Evolutionary conservation across 2,888 invertebrate genomes (phyloP), one percentile per base, ranked within the genome.

Genomic region (Lepidonotus clava): DNA sequence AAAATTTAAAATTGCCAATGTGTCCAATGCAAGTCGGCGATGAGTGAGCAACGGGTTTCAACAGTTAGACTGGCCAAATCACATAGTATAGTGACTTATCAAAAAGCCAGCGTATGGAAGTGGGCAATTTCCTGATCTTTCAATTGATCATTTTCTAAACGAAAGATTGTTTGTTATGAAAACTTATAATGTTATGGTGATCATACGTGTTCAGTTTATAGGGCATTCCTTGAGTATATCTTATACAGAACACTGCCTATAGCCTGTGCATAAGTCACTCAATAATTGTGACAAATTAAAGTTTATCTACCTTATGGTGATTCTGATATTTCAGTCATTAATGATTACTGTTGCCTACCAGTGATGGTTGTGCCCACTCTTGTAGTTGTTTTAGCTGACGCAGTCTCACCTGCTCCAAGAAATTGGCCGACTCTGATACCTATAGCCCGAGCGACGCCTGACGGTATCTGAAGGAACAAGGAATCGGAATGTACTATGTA

Each of bases 391-490:
- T 83, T 86, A 2, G 89, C 89, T 53, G 41, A 41, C n/a, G 66
- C n/a, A 11, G 86, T 71, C 40, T 89, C 67, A 28, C 88, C 88
- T 0, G 88, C 87, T 1, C 89, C 89, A 14, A 90, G 85, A 38
- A 77, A 61, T 36, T 89, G 87, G 14, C 90, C 90, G 11, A 90
- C 87, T 32, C 87, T 80, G 18, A 90, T 85, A 56, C 88, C 56
- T 18, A 86, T 86, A 0, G 88, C 86, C n/a, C 86, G 34, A 41
- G 84, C 85, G 6, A 88, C 76, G 1, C 89, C 90, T 8, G 88
- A 41, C 1, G 87, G 83, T 14, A 87, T 56, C 88, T 89, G 85
- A 6, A 11, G 14, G 6, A 51, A 5, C 38, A 85, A 46, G n/a
- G 18, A 32, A 66, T 28, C 40, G 2, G 18, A 38, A 32, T 76